Evolutionary conservation across 2,888 invertebrate genomes (phyloP), one percentile per base, ranked within the genome.

Genomic region (Apamea anceps): DNA sequence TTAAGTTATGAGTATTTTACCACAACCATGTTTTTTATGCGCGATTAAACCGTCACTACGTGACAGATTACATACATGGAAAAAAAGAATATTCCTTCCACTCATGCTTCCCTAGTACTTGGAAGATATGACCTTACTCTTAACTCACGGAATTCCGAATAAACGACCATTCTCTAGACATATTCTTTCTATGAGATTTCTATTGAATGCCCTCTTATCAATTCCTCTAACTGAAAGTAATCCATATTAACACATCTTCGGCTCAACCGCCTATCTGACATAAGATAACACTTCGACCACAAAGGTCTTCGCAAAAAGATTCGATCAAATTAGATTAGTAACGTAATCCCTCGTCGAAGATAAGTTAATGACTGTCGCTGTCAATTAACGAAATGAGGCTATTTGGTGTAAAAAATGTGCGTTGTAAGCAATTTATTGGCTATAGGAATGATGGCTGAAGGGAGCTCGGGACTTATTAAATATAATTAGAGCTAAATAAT

Each of bases 361-460:
- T 77, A 85, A 32, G 70, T 60, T 85, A 84, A 84, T 77, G 87
- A 87, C 42, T 68, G 67, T 28, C 28, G 12, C 67, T 72, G 85
- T 87, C 87, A 85, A 84, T 87, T 87, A 84, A 77, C 60, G 63
- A 84, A 77, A 77, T 62, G 67, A 37, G 62, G 63, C 77, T 42
- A 73, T 85, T 87, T 62, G 74, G 77, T n/a, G 70, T 84, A 65
- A 78, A 85, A 84, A 80, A 87, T 87, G 77, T 72, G 57, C 37
- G 62, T 57, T n/a, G 60, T 48, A 13, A 54, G 32, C 32, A 72
- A 77, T 87, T 87, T 84, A 87, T 87, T 78, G 81, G 77, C 66
- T 74, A 71, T 42, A 42, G 42, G 37, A 86, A 15, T 85, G 57
- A 85, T 82, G 51, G n/a, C 60, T 45, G 25, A 1, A 37, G 72